Evolutionary conservation across 2,888 invertebrate genomes (phyloP), one percentile per base, ranked within the genome.

Genomic region (Glyphotaelius pellucidus): DNA sequence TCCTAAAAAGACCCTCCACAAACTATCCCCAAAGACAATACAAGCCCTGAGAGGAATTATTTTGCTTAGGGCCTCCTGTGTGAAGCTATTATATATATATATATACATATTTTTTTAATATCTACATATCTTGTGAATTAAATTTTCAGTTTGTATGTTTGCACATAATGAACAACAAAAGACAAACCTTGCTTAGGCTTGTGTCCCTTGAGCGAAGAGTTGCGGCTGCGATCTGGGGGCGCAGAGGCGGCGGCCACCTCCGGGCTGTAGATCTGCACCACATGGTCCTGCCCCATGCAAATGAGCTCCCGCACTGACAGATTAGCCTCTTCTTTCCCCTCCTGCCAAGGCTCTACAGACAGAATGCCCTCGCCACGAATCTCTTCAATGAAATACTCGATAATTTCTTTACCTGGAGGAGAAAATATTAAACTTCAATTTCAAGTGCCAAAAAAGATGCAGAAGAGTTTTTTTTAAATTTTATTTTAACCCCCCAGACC

Each of bases 311-410:
- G 94, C 52, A 96, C 94, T 90, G 94, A 94, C 4, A 94, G 93
- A 94, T 96, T 96, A 90, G 93, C 47, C 1, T 93, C 93, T 7
- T 94, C 94, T 90, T 95, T 95, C 0, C 94, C 94, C 84, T 95
- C 94, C 81, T 94, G 94, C 98, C 98, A 98, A 0, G 96, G 96
- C 81, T 96, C 95, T 89, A 98, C 96, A 90, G 96, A 95, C 7
- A 96, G 97, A 38, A 98, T 96, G 2, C 98, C 99, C 94, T 98
- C 98, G 47, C 97, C 96, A 94, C 97, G 95, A 90, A 99, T 95
- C 94, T 98, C 97, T 92, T 96, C 96, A 94, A 99, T 97, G 95
- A 99, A 99, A 95, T 97, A 97, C 95, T 99, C 99, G 94, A 99
- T 98, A 91, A 99, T 98, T 95, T 99, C 99, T 95, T 99, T 99